Base-by-base conservation (phyloP, 2,888 invertebrate genomes). In the Gryllus longicercus region DNA sequence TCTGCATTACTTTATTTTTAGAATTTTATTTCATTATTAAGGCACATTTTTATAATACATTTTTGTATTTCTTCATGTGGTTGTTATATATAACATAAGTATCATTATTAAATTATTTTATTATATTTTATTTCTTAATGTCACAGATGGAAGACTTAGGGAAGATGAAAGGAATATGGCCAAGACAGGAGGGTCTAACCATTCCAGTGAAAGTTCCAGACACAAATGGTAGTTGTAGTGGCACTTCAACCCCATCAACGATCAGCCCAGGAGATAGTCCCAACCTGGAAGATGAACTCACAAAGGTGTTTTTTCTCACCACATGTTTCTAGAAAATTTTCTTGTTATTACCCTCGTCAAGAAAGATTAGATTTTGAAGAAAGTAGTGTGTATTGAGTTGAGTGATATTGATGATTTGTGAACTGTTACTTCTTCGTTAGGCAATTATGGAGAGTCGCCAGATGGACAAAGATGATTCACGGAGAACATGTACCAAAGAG, bases 161-260 rank as follows among this genome's bases (percentile, higher is more conserved):
- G 25, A 82, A 76, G 76, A 25, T 79, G 51, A 82, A 82, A 77
- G 80, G 79, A 38, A 80, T 79, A 63, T 82, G 82, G 82, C 12
- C 50, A 76, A 76, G 77, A 12, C 76, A 76, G 23, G 82, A 80
- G 50, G 79, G 80, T 77, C 76, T 74, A 12, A 77, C 82, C 12
- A 76, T 82, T 18, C 74, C 51, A 18, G 38, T 63, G 16, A 51
- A 18, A n/a, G 50, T 18, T 77, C 25, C 25, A n/a, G 80, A 78
- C 18, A 78, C 77, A 21, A 81, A 81, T 49, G 83, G 83, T 49
- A 83, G 81, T 77, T 80, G 81, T 75, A 84, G 88, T 83, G 88
- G 88, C 50, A 86, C 87, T 21, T 88, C 87, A 50, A 88, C 88
- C 10, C 88, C 88, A 3, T 88, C 88, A 81, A 88, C 88, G 74